phyloP scores from a whole-genome alignment of 2,797 vertebrate species.

The Sardinella longiceps region DNA sequence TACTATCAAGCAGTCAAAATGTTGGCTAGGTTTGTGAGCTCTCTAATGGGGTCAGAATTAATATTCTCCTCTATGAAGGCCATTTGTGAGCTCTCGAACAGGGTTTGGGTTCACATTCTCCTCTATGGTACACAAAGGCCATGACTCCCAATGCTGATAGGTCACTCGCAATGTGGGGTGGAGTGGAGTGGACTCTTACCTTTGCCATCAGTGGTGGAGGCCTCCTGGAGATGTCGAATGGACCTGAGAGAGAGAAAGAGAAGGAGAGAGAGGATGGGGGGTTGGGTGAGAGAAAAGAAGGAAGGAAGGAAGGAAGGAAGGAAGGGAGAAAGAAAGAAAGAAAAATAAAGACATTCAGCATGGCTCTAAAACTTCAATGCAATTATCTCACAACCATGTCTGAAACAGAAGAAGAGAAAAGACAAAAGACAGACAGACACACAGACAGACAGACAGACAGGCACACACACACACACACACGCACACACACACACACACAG shows the following conservation, averaged over 20 bases:
- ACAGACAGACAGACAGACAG: neutral
- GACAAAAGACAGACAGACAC: conserved; percentile 3
- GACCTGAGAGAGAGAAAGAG: conserved; percentile 69
- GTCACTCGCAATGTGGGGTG: too few relatives aligned
- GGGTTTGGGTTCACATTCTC: too few relatives aligned
- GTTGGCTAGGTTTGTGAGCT: too few relatives aligned
- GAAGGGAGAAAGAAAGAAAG: neutral
- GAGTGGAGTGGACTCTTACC: conserved; percentile 64
- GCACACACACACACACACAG: neutral
- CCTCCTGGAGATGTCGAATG: conserved; percentile 85
- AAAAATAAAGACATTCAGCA: neutral
- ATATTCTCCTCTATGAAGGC: too few relatives aligned
- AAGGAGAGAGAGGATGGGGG: neutral
- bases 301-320: neutral
- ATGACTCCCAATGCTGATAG: too few relatives aligned
- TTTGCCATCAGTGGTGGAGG: conserved; percentile 83
- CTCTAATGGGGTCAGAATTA: too few relatives aligned
- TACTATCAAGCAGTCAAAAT: too few relatives aligned
- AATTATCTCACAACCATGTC: neutral
- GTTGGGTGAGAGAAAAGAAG: neutral
- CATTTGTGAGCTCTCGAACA: too few relatives aligned
- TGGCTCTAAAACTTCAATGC: conserved; percentile 19
- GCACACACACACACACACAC: conserved; percentile 4
- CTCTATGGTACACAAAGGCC: too few relatives aligned
- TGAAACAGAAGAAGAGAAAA: neutral